A percentile compares a stretch with the other conserved stretches of the same genome.
Evolutionary conservation across 1,140 invertebrate species (phyloP).

Genomic region (Heliconius nattereri): DNA sequence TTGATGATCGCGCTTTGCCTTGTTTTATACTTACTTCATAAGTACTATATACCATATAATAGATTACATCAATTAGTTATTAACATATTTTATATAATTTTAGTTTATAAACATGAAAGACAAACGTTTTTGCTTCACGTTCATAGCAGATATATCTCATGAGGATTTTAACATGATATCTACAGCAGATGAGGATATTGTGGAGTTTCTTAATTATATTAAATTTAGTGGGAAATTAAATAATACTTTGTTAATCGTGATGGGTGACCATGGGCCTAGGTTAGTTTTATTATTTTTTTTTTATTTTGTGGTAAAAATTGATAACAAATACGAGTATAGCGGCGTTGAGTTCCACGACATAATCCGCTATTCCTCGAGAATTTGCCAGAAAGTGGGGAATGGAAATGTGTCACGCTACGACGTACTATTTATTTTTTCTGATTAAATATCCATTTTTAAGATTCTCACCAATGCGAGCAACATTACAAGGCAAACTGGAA

Average conservation of each 20-base stretch:
- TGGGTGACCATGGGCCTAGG: conserved; percentile 94
- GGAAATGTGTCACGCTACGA: too few relatives aligned
- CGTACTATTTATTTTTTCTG: too few relatives aligned
- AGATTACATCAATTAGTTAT: too few relatives aligned
- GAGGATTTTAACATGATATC: conserved; percentile 89
- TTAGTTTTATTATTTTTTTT: conserved; percentile 52
- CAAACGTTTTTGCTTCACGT: conserved; percentile 91
- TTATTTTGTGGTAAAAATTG: neutral
- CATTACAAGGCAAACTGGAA: conserved; percentile 93
- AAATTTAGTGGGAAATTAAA: conserved; percentile 84
- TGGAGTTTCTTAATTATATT: conserved; percentile 84
- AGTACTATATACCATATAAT: too few relatives aligned
- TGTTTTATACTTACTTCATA: too few relatives aligned
- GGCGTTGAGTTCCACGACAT: too few relatives aligned
- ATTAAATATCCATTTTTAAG: conserved; percentile 47
- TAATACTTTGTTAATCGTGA: conserved; percentile 90
- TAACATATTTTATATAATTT: conserved; percentile 38
- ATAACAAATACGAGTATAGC: too few relatives aligned
- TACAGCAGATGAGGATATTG: conserved; percentile 88
- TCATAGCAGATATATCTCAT: conserved; percentile 92
- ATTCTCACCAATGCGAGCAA: conserved; percentile 89
- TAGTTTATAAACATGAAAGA: conserved; percentile 82
- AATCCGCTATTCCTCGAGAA: too few relatives aligned
- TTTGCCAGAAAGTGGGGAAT: too few relatives aligned
- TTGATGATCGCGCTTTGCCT: too few relatives aligned